Percentiles rank a stretch among this genome's conserved stretches.
phyloP scores from a whole-genome alignment of 2,888 invertebrate genomes.

The Erebia aethiops region DNA sequence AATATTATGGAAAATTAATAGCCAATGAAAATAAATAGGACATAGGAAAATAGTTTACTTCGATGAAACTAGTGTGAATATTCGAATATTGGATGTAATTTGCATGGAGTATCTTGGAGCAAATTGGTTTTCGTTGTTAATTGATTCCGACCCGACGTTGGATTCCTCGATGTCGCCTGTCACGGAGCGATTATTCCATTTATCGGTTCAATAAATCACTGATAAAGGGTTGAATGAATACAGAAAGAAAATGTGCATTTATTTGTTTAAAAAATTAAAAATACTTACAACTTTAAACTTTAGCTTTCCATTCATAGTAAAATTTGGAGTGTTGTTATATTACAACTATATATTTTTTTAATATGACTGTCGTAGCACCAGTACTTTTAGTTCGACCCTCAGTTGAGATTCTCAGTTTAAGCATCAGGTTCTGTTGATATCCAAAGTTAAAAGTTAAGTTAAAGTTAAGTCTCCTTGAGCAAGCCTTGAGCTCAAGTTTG shows the following conservation, averaged over 20 bases:
- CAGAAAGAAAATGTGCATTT: background rate
- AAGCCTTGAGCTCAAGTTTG: background rate
- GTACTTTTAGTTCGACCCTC: too few relatives aligned
- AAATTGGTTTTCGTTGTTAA: slow-evolving; percentile 23
- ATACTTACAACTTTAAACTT: too few relatives aligned
- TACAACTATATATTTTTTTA: too few relatives aligned
- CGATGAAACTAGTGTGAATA: background rate
- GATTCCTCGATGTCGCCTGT: slow-evolving; percentile 13
- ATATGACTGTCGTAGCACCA: too few relatives aligned
- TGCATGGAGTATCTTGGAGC: slow-evolving; percentile 17
- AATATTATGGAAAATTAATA: background rate
- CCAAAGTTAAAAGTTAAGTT: too few relatives aligned
- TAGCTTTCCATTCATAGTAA: too few relatives aligned
- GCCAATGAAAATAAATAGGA: too few relatives aligned
- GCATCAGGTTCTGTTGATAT: background rate
- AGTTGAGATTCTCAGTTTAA: background rate
- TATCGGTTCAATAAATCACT: slow-evolving; percentile 12
- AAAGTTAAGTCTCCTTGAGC: too few relatives aligned
- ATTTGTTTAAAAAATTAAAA: background rate
- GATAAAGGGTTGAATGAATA: background rate
- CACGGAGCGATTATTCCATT: slow-evolving; percentile 18
- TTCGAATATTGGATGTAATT: slow-evolving; percentile 12
- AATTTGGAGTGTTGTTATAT: too few relatives aligned
- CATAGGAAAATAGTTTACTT: background rate
- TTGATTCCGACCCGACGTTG: slow-evolving; percentile 19